Percentiles rank a stretch among this genome's conserved stretches.
These are phyloP conservation scores for Mastomys natalensis DNA, from an alignment of 2,113 vertebrate species.

Conservation along the genomic window DNA sequence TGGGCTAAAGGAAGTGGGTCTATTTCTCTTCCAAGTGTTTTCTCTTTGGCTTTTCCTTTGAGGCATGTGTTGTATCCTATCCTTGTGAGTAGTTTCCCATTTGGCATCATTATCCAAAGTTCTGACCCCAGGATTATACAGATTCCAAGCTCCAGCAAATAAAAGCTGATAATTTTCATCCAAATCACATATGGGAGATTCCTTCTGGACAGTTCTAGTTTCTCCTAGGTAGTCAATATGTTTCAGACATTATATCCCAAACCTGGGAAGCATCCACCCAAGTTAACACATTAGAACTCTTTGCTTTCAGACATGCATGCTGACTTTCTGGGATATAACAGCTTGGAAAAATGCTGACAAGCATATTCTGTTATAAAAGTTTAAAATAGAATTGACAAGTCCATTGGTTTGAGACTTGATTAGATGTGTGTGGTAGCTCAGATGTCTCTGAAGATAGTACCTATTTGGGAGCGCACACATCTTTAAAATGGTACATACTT, in stretches of 20 bases:
- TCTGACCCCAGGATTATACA: background rate
- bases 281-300: background rate
- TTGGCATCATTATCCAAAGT: background rate
- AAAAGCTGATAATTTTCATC: background rate
- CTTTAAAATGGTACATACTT: background rate
- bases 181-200: background rate
- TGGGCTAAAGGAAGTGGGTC: background rate
- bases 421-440: background rate
- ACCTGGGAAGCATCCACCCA: background rate
- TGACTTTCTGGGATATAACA: slow-evolving; percentile 13
- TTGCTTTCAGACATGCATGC: background rate
- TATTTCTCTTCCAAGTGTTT: background rate
- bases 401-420: background rate
- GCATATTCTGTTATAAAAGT: background rate
- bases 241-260: background rate
- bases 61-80: background rate
- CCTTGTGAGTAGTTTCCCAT: background rate
- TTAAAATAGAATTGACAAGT: background rate
- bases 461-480: background rate
- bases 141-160: background rate
- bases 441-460: background rate
- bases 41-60: background rate
- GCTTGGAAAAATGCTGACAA: slow-evolving; percentile 40
- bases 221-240: background rate
- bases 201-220: background rate